Base-by-base conservation (phyloP, 2,113 vertebrate genomes). In the Petrocephalus zakoni region DNA sequence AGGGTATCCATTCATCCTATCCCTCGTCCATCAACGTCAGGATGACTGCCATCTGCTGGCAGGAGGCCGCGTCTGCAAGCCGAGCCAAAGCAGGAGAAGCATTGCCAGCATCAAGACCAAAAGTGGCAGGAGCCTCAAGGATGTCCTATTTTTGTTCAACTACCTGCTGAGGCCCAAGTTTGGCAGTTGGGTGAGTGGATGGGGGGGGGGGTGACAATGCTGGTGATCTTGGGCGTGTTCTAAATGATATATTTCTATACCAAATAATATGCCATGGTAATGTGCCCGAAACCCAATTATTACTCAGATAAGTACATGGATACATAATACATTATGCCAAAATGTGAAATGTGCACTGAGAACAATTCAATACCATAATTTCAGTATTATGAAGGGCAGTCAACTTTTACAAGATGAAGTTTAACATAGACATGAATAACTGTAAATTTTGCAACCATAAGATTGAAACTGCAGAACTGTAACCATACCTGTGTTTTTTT, bases 21-120 rank as follows among this genome's bases (percentile, higher is more conserved):
- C 34, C 52, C 52, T 81, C 51, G 29, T 42, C 68, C 17, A 42
- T 81, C 21, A 52, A 55, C 15, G 29, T 82, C 51, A 21, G 29
- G 51, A 42, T 53, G 87, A 72, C 87, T 88, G 87, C 87, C 87
- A 81, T 82, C 87, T 88, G 68, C 42, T 88, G 87, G 87, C 64
- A 11, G 72, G 29, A 52, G 13, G 21, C n/a, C 15, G 21, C 5
- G 52, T 53, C 84, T 37, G 49, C 87, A 81, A 17, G 29, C 49
- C 17, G 29, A 52, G 51, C n/a, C 68, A 82, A 88, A 56, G 51
- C 21, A 88, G 46, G 52, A 46, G 52, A 22, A 34, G 29, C 15
- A 53, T 55, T 88, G 87, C 49, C 87, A 52, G 87, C n/a, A 34
- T 55, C 6, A 56, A 29, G 29, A 37, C 13, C 84, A 88, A 42